Evolutionary conservation across 2,888 invertebrate species (phyloP).

Genomic region (Nemotelus pantherinus): DNA sequence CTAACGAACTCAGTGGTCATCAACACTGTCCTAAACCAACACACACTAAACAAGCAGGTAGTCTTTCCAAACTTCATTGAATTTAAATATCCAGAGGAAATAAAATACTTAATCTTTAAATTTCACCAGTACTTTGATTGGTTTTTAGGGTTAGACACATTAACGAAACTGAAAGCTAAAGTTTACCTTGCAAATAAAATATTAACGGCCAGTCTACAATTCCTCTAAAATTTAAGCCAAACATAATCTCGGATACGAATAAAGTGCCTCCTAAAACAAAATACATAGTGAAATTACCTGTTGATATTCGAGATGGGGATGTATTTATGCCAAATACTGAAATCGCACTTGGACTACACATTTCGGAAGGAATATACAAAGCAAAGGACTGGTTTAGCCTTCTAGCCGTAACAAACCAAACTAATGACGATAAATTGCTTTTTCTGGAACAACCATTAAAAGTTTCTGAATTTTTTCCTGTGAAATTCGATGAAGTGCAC

Average conservation of each 20-base stretch:
- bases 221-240: not conserved
- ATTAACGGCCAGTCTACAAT: conserved; percentile 21
- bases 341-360: not conserved
- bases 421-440: not conserved
- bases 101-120: conserved; percentile 27
- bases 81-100: conserved; percentile 32
- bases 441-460: not conserved
- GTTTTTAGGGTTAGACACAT: conserved; percentile 24
- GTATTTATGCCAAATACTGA: not conserved
- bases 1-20: conserved; percentile 18
- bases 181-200: conserved; percentile 21
- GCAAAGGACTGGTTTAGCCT: not conserved
- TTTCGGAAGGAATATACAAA: not conserved
- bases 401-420: not conserved
- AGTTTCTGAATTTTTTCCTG: not conserved
- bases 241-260: not conserved
- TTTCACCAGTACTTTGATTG: conserved; percentile 45
- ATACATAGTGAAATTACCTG: not conserved
- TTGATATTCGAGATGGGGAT: not conserved
- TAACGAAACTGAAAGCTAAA: not conserved
- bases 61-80: conserved; percentile 36
- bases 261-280: not conserved
- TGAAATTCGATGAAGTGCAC: not conserved
- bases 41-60: conserved; percentile 35
- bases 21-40: conserved; percentile 25